Evolutionary conservation across 1,140 invertebrate species (phyloP).

Genomic region (Drosophila burlai): DNA sequence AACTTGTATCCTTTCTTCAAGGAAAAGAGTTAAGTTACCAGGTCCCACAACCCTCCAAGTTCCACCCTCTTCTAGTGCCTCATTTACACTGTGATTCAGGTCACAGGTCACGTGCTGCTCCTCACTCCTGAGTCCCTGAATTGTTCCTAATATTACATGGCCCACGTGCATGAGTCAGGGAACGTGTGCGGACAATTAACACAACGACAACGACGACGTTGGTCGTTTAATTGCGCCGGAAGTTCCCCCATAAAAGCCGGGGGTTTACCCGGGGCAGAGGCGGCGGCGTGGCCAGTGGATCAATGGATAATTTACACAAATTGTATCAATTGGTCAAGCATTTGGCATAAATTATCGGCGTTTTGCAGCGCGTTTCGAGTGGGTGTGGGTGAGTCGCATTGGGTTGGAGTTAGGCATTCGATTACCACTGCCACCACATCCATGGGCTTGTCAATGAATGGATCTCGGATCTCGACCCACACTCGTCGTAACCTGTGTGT

Average conservation of each 20-base stretch:
- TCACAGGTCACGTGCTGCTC: constrained; percentile 47
- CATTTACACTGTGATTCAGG: constrained; percentile 22
- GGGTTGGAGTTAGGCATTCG: constrained; percentile 34
- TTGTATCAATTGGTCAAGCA: constrained; percentile 53
- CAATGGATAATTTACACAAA: constrained; percentile 53
- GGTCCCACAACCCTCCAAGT: no score
- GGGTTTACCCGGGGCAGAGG: not conserved
- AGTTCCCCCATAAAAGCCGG: constrained; percentile 30
- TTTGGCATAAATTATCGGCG: constrained; percentile 51
- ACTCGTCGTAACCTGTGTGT: constrained; percentile 21
- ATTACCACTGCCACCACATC: constrained; percentile 32
- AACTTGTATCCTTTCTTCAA: not conserved
- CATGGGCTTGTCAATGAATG: constrained; percentile 45
- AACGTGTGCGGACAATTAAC: constrained; percentile 53
- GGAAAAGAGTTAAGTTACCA: not conserved
- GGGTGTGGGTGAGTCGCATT: constrained; percentile 37
- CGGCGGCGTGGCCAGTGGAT: constrained; percentile 22
- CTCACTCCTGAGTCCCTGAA: constrained; percentile 1
- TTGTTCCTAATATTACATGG: constrained; percentile 12
- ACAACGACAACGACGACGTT: constrained; percentile 7
- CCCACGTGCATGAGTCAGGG: constrained; percentile 45
- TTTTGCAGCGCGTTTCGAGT: constrained; percentile 27
- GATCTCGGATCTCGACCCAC: constrained; percentile 28
- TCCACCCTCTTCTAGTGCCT: constrained; percentile 1
- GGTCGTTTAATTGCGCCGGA: constrained; percentile 45